A percentile compares a stretch with the other conserved stretches of the same genome.
These are phyloP conservation scores for Temnothorax longispinosus DNA, from an alignment of 1,140 invertebrate genomes.

Conservation along the genomic window DNA sequence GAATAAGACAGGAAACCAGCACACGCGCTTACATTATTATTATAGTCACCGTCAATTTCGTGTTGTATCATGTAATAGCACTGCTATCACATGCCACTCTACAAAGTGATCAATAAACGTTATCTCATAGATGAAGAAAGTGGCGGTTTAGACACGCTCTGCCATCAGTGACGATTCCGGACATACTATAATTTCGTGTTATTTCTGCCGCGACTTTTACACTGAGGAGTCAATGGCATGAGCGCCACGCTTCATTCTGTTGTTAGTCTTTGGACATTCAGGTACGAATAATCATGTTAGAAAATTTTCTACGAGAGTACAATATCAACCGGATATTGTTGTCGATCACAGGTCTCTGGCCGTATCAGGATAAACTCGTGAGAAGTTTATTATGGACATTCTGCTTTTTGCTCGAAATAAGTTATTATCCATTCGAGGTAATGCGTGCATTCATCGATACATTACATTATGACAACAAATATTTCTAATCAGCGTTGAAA, in stretches of 20 bases:
- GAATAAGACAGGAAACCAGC: not conserved
- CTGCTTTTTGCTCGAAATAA: not conserved
- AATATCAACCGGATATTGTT: constrained; percentile 5
- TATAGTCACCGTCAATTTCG: not conserved
- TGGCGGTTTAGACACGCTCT: not conserved
- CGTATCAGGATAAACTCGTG: not conserved
- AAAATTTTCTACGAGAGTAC: constrained; percentile 12
- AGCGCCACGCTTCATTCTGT: not conserved
- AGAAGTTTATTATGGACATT: not conserved
- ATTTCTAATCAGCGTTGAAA: not conserved
- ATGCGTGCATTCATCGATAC: not conserved
- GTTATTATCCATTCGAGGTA: constrained; percentile 34
- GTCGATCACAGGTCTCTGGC: constrained; percentile 6
- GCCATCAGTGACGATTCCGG: not conserved
- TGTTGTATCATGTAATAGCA: not conserved
- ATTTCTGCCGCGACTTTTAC: not conserved
- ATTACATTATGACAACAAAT: not conserved
- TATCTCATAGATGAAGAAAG: not conserved
- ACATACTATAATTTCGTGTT: not conserved
- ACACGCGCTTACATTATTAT: not conserved
- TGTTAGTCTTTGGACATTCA: not conserved
- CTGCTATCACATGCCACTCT: not conserved
- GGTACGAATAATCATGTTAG: not conserved
- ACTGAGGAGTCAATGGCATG: not conserved
- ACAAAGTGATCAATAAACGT: too few relatives aligned